Base-by-base conservation (phyloP, 1,140 invertebrate species). In the Sinella curviseta region DNA sequence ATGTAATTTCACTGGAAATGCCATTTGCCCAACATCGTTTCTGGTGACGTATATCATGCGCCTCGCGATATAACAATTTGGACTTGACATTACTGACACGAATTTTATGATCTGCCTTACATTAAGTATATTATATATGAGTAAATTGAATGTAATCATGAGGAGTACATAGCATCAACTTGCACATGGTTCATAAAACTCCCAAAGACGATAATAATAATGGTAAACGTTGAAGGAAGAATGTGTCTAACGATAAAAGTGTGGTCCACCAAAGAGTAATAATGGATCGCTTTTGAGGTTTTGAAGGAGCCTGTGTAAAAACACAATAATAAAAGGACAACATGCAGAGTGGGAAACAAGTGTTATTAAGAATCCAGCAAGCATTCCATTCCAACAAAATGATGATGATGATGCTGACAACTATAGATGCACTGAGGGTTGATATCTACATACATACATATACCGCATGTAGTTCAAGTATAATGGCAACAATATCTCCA, bases 361-460 rank as follows among this genome's bases (percentile, higher is more conserved):
- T 26, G 24, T 60, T 26, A 60, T 60, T 60, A 14, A 12, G 3
- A 3, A 60, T 26, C 24, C 57, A 26, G 24, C 24, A 60, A 17
- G 57, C 57, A 60, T 60, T 60, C 57, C 57, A 60, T 60, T 60
- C 57, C 57, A 60, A n/a, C 8, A 60, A 20, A 48, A 8, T 48
- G 39, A 48, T 20, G 39, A 8, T 48, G 39, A n/a, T n/a, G n/a
- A n/a, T n/a, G n/a, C n/a, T n/a, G n/a, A n/a, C n/a, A n/a, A n/a
- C n/a, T n/a, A n/a, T n/a, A n/a, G n/a, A n/a, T n/a, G n/a, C n/a
- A n/a, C n/a, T n/a, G n/a, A n/a, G n/a, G n/a, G n/a, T n/a, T n/a
- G n/a, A n/a, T n/a, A n/a, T n/a, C n/a, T n/a, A n/a, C n/a, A n/a
- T n/a, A n/a, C n/a, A n/a, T n/a, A n/a, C n/a, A n/a, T n/a, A n/a